Conservation (phyloP, 2,113 vertebrate species). For the Toxostoma redivivum region DNA sequence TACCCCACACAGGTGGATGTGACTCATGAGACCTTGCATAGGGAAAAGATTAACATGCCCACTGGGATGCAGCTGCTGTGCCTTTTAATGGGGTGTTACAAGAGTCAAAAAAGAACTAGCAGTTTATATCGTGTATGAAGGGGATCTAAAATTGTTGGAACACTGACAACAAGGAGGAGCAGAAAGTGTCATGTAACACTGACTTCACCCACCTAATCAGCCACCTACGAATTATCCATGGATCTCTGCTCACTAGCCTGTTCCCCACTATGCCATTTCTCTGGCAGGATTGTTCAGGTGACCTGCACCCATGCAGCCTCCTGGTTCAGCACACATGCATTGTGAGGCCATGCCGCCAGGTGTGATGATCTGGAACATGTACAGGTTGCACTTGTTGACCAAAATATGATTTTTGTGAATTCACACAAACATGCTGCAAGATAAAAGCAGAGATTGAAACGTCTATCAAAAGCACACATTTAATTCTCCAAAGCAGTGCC, state of each 20-base stretch:
- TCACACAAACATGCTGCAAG: background rate
- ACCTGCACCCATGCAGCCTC: rapidly evolving
- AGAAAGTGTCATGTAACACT: background rate
- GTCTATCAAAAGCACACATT: background rate
- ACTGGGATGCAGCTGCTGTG: background rate
- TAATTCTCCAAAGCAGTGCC: background rate
- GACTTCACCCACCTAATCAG: background rate
- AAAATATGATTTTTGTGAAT: background rate
- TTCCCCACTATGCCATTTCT: background rate
- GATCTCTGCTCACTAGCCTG: background rate
- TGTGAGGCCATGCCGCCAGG: background rate
- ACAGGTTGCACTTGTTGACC: background rate
- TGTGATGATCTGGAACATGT: background rate
- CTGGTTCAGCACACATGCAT: rapidly evolving
- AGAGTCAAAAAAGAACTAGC: background rate
- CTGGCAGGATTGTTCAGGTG: background rate
- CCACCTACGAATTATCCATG: background rate
- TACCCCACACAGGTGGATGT: background rate
- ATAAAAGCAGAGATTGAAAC: background rate
- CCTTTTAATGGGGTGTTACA: background rate
- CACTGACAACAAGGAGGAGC: background rate
- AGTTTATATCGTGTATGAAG: background rate
- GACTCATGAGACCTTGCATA: background rate
- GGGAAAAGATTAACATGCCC: background rate
- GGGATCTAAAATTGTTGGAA: background rate